phyloP scores from a whole-genome alignment of 2,113 vertebrate species.

The Helogale parvula region DNA sequence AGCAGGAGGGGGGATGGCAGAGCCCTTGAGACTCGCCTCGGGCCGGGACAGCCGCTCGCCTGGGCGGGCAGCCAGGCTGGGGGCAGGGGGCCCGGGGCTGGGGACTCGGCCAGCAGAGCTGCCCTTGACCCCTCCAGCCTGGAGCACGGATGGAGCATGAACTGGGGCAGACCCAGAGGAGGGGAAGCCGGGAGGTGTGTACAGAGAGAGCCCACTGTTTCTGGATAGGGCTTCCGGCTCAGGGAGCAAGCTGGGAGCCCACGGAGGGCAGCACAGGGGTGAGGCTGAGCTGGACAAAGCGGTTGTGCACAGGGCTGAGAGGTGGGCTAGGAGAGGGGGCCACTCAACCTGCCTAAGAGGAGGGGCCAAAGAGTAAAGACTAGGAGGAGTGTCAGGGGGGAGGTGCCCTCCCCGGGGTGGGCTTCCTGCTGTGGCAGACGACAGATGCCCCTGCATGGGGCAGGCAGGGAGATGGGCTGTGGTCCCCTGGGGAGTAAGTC shows the following conservation, averaged over 20 bases:
- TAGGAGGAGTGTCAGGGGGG: not conserved
- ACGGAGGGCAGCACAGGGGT: not conserved
- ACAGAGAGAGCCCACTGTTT: not conserved
- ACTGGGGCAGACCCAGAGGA: not conserved
- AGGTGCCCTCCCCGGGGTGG: too few relatives aligned
- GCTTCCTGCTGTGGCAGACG: too few relatives aligned
- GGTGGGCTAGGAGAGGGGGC: not conserved
- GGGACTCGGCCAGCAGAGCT: slow-evolving; percentile 20
- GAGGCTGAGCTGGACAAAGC: not conserved
- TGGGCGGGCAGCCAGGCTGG: slow-evolving; percentile 65
- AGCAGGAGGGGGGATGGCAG: slow-evolving; percentile 54
- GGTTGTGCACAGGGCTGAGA: not conserved
- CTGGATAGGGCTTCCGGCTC: not conserved
- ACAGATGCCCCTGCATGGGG: not conserved
- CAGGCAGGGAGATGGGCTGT: rapidly evolving
- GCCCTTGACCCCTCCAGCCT: slow-evolving; percentile 40
- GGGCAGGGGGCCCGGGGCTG: not conserved
- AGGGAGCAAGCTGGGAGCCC: too few relatives aligned
- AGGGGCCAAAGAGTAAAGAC: not conserved
- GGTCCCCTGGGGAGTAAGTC: not conserved
- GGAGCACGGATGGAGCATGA: not conserved
- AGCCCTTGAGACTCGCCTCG: slow-evolving; percentile 64
- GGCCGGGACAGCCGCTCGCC: slow-evolving; percentile 68
- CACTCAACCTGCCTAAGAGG: not conserved
- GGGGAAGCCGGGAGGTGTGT: not conserved